Conservation (phyloP, 1,140 invertebrate genomes). For the Drosophila saltans region DNA sequence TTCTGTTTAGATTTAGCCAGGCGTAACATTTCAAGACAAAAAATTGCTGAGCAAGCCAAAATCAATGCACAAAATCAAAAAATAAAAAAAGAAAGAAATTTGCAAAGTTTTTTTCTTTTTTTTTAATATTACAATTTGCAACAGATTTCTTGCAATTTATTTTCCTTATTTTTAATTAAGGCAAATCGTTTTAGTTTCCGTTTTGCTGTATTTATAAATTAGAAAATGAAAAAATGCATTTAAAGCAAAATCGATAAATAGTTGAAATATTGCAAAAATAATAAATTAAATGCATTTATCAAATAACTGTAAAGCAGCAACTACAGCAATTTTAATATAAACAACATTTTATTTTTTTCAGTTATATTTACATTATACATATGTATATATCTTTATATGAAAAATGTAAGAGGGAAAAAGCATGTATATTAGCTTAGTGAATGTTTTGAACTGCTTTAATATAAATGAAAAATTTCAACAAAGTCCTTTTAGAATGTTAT, state of each 20-base stretch:
- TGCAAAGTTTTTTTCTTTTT: background rate
- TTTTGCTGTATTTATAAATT: background rate
- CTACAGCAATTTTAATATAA: slow-evolving; percentile 27
- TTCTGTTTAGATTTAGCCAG: slow-evolving; percentile 38
- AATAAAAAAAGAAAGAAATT: background rate
- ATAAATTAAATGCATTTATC: slow-evolving; percentile 44
- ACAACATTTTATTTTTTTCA: slow-evolving; percentile 1
- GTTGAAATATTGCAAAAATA: slow-evolving; percentile 26
- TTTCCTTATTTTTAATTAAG: slow-evolving; percentile 8
- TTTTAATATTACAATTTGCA: background rate
- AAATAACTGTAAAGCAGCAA: slow-evolving; percentile 25
- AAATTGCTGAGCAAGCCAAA: background rate
- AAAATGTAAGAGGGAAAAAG: too few relatives aligned
- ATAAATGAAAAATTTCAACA: too few relatives aligned
- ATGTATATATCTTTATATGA: too few relatives aligned
- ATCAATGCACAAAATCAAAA: background rate
- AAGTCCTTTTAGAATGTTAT: too few relatives aligned
- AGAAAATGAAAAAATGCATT: background rate
- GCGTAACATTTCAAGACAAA: slow-evolving; percentile 7
- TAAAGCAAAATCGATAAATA: slow-evolving; percentile 33
- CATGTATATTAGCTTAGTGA: too few relatives aligned
- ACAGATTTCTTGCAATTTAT: background rate
- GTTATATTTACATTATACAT: too few relatives aligned
- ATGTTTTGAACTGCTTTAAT: too few relatives aligned
- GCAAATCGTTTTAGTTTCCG: background rate